Evolutionary conservation across 1,140 invertebrate genomes (phyloP).

Genomic region (Orchestia grillus): DNA sequence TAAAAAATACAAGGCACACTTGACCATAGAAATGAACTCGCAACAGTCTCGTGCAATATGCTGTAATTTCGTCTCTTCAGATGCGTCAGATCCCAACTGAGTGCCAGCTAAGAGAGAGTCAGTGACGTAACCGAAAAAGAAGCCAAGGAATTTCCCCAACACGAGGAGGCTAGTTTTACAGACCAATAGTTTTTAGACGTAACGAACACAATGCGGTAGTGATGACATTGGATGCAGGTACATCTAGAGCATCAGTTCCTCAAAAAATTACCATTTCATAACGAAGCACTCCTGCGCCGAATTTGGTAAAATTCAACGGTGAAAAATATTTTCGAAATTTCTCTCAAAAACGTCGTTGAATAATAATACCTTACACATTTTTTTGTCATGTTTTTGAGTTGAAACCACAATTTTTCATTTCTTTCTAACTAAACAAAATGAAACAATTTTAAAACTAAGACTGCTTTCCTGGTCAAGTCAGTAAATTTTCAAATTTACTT

Average conservation of each 20-base stretch:
- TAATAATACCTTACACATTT: no score
- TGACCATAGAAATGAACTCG: no score
- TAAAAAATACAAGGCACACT: no score
- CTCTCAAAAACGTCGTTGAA: neutral
- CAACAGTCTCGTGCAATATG: neutral
- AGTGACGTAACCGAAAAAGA: neutral
- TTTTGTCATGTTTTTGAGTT: no score
- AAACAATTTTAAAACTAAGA: no score
- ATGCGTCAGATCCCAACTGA: neutral
- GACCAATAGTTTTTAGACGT: neutral
- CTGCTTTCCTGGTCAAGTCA: no score
- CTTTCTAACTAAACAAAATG: no score
- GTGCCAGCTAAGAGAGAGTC: neutral
- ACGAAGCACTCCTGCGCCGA: neutral
- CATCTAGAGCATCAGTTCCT: neutral
- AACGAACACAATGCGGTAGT: neutral
- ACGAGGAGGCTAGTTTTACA: neutral
- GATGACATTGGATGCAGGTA: neutral
- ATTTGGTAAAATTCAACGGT: neutral
- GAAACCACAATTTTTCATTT: no score
- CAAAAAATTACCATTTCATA: neutral
- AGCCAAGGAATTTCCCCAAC: neutral
- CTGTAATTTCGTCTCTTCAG: neutral
- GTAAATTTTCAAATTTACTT: no score
- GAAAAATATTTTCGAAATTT: neutral